These are phyloP conservation scores for Drosophila teissieri DNA, from an alignment of 1,140 invertebrate genomes.

Conservation along the genomic window DNA sequence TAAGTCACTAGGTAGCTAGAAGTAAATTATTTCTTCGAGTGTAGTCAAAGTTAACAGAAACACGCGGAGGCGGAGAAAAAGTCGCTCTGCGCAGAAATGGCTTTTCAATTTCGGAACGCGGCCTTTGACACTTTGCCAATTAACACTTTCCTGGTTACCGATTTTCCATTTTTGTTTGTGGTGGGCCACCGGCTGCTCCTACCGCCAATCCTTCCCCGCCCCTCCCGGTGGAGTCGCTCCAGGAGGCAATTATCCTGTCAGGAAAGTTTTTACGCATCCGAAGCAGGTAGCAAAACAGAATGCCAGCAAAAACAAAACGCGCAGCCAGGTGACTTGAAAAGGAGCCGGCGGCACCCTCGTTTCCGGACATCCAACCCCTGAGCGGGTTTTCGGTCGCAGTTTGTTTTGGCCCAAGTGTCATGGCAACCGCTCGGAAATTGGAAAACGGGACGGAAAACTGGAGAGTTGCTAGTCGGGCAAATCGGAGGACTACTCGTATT, in stretches of 20 bases:
- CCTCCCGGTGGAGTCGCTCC: background rate
- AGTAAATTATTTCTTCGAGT: background rate
- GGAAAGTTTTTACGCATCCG: slow-evolving; percentile 59
- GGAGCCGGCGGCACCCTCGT: slow-evolving; percentile 49
- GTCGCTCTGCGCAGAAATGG: slow-evolving; percentile 37
- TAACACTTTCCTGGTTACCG: slow-evolving; percentile 82
- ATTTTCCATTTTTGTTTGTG: slow-evolving; percentile 64
- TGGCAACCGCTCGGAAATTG: slow-evolving; percentile 52
- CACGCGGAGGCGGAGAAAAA: background rate
- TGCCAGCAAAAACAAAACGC: slow-evolving; percentile 75
- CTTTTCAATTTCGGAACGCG: slow-evolving; percentile 70
- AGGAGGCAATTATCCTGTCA: slow-evolving; percentile 75
- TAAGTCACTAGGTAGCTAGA: too few relatives aligned
- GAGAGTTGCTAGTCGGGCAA: slow-evolving; percentile 7
- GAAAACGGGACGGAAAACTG: slow-evolving; percentile 18
- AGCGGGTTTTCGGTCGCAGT: slow-evolving; percentile 1
- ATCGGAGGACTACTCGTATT: slow-evolving; percentile 32
- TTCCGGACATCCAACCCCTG: slow-evolving; percentile 34
- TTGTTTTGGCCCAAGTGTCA: slow-evolving; percentile 69
- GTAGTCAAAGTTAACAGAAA: slow-evolving; percentile 4
- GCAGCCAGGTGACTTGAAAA: slow-evolving; percentile 40
- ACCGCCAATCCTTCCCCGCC: background rate
- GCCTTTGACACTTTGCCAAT: slow-evolving; percentile 76
- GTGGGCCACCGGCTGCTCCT: background rate
- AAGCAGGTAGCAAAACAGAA: slow-evolving; percentile 79